phyloP scores from a whole-genome alignment of 2,113 vertebrate species.

The Pollimyrus isidori region DNA sequence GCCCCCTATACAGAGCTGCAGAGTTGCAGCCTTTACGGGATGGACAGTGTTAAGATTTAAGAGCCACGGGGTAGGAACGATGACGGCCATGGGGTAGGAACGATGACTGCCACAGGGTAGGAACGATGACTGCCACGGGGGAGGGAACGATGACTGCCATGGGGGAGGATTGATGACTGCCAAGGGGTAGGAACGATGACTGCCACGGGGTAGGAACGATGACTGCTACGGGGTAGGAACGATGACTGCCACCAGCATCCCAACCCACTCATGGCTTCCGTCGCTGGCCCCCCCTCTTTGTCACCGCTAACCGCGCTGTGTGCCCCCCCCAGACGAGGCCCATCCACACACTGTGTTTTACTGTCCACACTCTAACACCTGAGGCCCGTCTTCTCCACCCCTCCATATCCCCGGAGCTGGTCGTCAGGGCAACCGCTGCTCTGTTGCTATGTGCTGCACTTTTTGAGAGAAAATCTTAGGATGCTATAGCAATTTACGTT shows the following conservation, averaged over 20 bases:
- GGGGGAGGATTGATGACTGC: slow-evolving; percentile 51
- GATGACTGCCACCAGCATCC: slow-evolving; percentile 25
- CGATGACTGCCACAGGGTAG: slow-evolving; percentile 43
- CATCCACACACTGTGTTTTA: not conserved
- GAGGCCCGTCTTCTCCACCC: not conserved
- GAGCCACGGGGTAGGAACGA: slow-evolving; percentile 55
- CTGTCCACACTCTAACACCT: not conserved
- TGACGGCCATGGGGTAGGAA: slow-evolving; percentile 38
- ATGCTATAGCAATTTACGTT: not conserved
- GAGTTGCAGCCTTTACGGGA: slow-evolving; percentile 65
- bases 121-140: slow-evolving; percentile 43
- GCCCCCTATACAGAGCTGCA: slow-evolving; percentile 67
- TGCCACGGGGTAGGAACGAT: slow-evolving; percentile 54
- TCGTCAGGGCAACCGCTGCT: not conserved
- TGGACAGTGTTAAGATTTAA: slow-evolving; percentile 70
- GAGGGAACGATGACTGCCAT: slow-evolving; percentile 27
- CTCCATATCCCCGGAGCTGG: not conserved
- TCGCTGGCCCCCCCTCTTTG: slow-evolving; percentile 35
- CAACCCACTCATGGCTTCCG: slow-evolving; percentile 52
- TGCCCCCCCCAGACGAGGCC: slow-evolving; percentile 33
- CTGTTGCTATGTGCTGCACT: not conserved
- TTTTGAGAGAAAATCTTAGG: not conserved
- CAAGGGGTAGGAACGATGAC: slow-evolving; percentile 36
- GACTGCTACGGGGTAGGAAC: slow-evolving; percentile 38
- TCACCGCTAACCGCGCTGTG: slow-evolving; percentile 36